phyloP scores from a whole-genome alignment of 2,113 vertebrate species.

The Cepphus grylle region DNA sequence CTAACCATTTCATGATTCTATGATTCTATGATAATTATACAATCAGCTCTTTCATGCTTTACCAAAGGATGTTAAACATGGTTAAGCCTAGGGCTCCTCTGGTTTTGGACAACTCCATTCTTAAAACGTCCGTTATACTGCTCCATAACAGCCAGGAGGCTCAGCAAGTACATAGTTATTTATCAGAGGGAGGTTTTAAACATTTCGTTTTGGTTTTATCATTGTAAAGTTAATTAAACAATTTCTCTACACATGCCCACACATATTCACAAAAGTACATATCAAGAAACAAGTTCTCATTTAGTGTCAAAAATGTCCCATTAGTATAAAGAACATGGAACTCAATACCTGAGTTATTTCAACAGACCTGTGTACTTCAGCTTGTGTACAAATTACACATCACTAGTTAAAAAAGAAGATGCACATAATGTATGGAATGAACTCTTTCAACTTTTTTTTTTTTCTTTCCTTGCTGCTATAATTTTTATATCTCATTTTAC shows the following conservation, averaged over 20 bases:
- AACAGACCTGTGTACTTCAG: background rate
- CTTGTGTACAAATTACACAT: conserved; percentile 15
- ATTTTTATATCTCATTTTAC: conserved; percentile 85
- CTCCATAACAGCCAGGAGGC: background rate
- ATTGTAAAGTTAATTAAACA: background rate
- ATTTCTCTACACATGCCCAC: background rate
- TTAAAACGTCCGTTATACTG: background rate
- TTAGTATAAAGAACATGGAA: background rate
- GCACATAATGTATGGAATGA: conserved; percentile 65
- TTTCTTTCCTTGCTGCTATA: conserved; percentile 65
- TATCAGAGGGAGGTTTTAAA: background rate
- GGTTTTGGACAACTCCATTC: background rate
- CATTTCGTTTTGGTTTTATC: background rate
- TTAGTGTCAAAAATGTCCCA: background rate
- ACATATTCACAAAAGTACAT: background rate
- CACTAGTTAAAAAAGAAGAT: conserved; percentile 35
- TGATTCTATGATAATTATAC: background rate
- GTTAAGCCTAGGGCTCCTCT: background rate
- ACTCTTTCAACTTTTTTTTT: conserved; percentile 58
- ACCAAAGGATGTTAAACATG: background rate
- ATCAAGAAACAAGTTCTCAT: background rate
- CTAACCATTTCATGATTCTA: background rate
- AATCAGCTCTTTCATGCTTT: background rate
- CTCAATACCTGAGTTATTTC: background rate
- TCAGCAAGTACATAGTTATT: background rate